Conservation (phyloP, 2,888 invertebrate species). For the Acrocyrtus sp. region DNA sequence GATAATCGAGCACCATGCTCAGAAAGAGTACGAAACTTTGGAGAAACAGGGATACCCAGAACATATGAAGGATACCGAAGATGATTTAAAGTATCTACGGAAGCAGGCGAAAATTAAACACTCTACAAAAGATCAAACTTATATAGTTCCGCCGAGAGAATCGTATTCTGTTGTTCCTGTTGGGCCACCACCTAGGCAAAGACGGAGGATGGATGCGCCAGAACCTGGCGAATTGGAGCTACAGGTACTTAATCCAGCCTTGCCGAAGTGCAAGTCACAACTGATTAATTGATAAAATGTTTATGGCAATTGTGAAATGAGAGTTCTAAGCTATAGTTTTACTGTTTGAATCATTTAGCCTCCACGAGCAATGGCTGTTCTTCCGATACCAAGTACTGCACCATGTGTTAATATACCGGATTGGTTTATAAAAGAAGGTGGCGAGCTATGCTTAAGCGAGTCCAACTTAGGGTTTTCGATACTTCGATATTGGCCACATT, state of each 20-base stretch:
- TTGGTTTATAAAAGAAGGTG: conserved; percentile 61
- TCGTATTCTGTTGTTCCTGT: conserved; percentile 35
- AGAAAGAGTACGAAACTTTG: conserved; percentile 61
- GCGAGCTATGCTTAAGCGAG: conserved; percentile 57
- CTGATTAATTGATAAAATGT: conserved; percentile 1
- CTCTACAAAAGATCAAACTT: conserved; percentile 47
- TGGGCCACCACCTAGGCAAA: conserved; percentile 27
- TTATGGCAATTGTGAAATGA: not conserved
- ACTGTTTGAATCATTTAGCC: conserved; percentile 22
- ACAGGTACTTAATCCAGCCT: conserved; percentile 29
- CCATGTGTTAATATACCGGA: conserved; percentile 60
- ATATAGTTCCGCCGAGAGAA: conserved; percentile 58
- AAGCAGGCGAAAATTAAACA: conserved; percentile 33
- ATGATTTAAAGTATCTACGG: conserved; percentile 25
- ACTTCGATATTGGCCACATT: conserved; percentile 57
- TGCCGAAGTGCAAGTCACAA: no score
- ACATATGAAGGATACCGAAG: conserved; percentile 53
- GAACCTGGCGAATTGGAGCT: conserved; percentile 35
- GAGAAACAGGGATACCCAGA: conserved; percentile 57
- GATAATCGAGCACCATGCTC: conserved; percentile 59
- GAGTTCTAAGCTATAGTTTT: not conserved
- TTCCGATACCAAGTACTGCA: conserved; percentile 42
- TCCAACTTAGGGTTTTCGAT: conserved; percentile 53
- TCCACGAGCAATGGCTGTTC: conserved; percentile 37
- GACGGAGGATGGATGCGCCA: conserved; percentile 28